Evolutionary conservation across 1,140 invertebrate species (phyloP).

Genomic region (Drosophila takahashii): DNA sequence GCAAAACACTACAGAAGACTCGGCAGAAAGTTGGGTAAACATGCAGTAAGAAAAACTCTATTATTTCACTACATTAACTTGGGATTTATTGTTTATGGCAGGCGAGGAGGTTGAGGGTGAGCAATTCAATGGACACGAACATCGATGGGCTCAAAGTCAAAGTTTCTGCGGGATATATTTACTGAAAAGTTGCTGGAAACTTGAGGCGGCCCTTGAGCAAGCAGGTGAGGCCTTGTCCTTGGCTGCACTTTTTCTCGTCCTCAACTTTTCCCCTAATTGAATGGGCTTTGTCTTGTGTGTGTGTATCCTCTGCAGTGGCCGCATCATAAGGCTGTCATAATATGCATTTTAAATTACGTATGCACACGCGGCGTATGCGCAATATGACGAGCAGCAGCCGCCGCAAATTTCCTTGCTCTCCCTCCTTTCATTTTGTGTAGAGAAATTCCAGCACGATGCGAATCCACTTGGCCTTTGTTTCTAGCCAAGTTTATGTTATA

Average conservation of each 20-base stretch:
- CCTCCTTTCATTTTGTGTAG: constrained; percentile 13
- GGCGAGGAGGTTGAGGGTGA: background rate
- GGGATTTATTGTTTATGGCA: constrained; percentile 77
- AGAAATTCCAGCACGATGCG: constrained; percentile 29
- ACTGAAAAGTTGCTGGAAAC: constrained; percentile 26
- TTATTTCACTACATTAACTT: constrained; percentile 81
- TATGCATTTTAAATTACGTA: constrained; percentile 61
- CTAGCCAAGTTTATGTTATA: constrained; percentile 69
- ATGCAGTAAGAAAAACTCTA: constrained; percentile 65
- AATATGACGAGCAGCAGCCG: constrained; percentile 62
- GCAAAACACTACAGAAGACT: constrained; percentile 38
- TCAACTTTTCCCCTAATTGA: constrained; percentile 33
- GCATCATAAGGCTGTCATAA: constrained; percentile 44
- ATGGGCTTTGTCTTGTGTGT: constrained; percentile 21
- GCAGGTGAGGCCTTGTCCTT: constrained; percentile 35
- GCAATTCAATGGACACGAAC: constrained; percentile 13
- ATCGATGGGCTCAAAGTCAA: constrained; percentile 35
- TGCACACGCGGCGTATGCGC: constrained; percentile 68
- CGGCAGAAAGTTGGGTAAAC: constrained; percentile 8
- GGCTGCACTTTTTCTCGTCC: constrained; percentile 4
- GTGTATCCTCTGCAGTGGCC: constrained; percentile 20
- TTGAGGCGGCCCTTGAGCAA: constrained; percentile 13
- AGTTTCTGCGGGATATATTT: constrained; percentile 38
- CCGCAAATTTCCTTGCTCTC: constrained; percentile 44
- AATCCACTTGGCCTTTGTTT: constrained; percentile 53